Evolutionary conservation across 2,797 vertebrate species (phyloP).

Genomic region (Agapornis canus): DNA sequence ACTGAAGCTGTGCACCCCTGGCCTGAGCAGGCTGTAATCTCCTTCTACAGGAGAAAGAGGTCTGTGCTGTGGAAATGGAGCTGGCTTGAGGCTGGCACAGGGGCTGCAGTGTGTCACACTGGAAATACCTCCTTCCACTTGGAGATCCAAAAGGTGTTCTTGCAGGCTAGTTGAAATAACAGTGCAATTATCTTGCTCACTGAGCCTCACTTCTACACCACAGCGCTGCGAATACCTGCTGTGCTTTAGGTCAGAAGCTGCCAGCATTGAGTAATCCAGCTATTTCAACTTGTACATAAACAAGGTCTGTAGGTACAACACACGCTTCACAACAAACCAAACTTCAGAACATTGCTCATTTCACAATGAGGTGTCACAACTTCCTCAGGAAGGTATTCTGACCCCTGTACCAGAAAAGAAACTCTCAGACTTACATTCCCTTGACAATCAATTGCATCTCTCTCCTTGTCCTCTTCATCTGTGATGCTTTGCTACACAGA

Average conservation of each 20-base stretch:
- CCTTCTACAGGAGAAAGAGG: not conserved
- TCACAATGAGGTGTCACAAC: not conserved
- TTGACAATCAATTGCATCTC: constrained; percentile 74
- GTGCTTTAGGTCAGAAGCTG: not conserved
- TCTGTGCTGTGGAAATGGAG: not conserved
- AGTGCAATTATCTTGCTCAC: not conserved
- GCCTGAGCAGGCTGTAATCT: not conserved
- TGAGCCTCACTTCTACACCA: not conserved
- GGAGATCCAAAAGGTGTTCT: not conserved
- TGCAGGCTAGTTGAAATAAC: not conserved
- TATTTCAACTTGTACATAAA: not conserved
- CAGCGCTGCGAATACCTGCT: not conserved
- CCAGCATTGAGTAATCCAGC: not conserved
- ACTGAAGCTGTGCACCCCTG: not conserved
- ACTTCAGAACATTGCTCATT: not conserved
- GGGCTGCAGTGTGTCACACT: rapidly evolving
- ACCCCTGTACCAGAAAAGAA: not conserved
- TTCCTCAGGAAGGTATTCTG: not conserved
- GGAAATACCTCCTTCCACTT: not conserved
- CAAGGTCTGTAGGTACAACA: not conserved
- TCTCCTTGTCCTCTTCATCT: constrained; percentile 75
- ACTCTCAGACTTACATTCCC: constrained; percentile 73
- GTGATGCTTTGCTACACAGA: constrained; percentile 73
- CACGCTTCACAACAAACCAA: not conserved
- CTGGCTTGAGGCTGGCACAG: not conserved